Percentiles rank a stretch among this genome's conserved stretches.
phyloP scores from a whole-genome alignment of 2,797 vertebrate species.

The Arnoldichthys spilopterus region DNA sequence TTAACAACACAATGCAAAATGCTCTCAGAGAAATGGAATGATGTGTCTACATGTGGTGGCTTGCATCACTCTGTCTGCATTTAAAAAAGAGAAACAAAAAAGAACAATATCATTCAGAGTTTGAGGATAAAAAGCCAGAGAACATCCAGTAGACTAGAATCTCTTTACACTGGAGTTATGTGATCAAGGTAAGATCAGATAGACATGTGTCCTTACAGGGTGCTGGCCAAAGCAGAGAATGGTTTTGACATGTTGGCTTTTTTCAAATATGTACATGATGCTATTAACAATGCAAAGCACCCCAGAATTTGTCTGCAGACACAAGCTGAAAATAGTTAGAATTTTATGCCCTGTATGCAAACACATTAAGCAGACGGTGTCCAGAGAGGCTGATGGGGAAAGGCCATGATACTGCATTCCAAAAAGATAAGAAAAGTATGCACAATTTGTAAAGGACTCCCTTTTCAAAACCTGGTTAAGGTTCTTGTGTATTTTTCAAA shows the following conservation, averaged over 20 bases:
- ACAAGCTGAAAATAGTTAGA: background rate
- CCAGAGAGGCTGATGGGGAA: background rate
- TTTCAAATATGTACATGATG: background rate
- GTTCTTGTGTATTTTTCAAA: background rate
- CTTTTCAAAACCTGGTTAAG: too few relatives aligned
- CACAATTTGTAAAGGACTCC: background rate
- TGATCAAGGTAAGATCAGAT: background rate
- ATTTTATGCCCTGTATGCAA: background rate
- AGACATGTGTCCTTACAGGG: background rate
- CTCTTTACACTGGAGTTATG: background rate
- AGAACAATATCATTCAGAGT: background rate
- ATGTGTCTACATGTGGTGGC: background rate
- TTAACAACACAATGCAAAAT: conserved; percentile 27
- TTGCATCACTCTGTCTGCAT: conserved; percentile 22
- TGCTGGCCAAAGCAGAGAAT: background rate
- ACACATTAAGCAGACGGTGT: background rate
- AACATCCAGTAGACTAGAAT: background rate
- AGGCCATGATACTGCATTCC: background rate
- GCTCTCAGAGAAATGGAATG: conserved; percentile 22
- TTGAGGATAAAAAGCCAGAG: background rate
- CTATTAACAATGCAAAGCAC: background rate
- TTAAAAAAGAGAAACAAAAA: conserved; percentile 10
- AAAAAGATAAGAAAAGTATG: background rate
- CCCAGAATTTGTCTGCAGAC: conserved; percentile 1
- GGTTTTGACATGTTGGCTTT: background rate